Conservation (phyloP, 2,113 vertebrate species). For the Fulica atra region DNA sequence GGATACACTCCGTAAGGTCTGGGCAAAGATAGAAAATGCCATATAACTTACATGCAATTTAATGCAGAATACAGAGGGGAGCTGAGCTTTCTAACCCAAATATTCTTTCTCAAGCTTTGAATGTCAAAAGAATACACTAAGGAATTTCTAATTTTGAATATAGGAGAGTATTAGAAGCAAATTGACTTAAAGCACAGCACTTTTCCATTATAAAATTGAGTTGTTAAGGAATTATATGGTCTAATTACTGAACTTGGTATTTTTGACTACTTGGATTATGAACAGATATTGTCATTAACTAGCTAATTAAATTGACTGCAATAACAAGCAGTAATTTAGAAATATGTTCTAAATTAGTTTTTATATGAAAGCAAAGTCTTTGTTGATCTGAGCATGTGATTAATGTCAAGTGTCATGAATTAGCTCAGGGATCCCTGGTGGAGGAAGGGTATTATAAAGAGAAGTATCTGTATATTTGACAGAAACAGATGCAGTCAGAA, state of each 20-base stretch:
- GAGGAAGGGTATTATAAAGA: constrained; percentile 21
- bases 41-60: constrained; percentile 51
- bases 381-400: constrained; percentile 75
- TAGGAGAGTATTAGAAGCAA: constrained; percentile 57
- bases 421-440: constrained; percentile 52
- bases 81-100: constrained; percentile 54
- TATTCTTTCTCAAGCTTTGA: constrained; percentile 56
- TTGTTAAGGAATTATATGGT: constrained; percentile 72
- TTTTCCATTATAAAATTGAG: constrained; percentile 72
- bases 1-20: not conserved
- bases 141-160: constrained; percentile 71
- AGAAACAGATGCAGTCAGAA: constrained; percentile 26
- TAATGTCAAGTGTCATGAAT: constrained; percentile 72
- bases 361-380: constrained; percentile 71
- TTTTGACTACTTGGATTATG: constrained; percentile 78
- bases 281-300: constrained; percentile 77
- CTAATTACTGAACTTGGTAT: constrained; percentile 76
- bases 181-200: constrained; percentile 58
- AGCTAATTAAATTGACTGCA: constrained; percentile 77
- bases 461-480: constrained; percentile 13
- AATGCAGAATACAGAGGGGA: constrained; percentile 28
- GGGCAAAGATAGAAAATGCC: constrained; percentile 31
- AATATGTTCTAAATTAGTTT: constrained; percentile 76
- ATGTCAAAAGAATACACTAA: constrained; percentile 69
- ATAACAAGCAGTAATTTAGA: constrained; percentile 76